Evolutionary conservation across 2,797 vertebrate genomes (phyloP), one percentile per base, ranked within the genome.

Genomic region (Muraenolepis orangiensis): DNA sequence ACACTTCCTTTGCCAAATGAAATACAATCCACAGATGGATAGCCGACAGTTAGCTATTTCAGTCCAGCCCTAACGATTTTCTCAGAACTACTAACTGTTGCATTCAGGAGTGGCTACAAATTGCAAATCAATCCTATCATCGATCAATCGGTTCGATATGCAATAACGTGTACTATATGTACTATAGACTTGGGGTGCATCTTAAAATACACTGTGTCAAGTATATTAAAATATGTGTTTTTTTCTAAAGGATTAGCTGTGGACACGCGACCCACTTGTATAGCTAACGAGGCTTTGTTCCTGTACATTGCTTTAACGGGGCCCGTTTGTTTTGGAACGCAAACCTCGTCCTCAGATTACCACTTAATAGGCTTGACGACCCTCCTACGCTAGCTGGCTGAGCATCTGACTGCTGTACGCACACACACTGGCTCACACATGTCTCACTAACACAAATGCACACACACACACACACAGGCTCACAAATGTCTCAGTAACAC

Each of bases 281-380:
- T 61, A 2, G 8, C 23, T 23, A 61, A 3, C 8, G 10, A 26
- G 6, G 57, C 57, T 64, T 64, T 64, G 23, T 64, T 64, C 23
- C 2, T 26, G 23, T 64, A 64, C 57, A 26, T 12, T 11, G 57
- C 23, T 64, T 64, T 26, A 64, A 64, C 57, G 12, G 57, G 26
- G 23, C n/a, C 57, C 16, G 51, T 57, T 57, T 57, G 51, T 57
- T 57, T 57, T 57, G 51, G 51, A n/a, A 57, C 7, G 42, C 20
- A 4, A 18, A 18, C 42, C 42, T 51, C 18, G 6, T 57, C 51
- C 20, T n/a, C 20, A 1, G 51, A 57, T 57, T 71, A 78, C n/a
- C 76, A 76, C 75, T 71, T 73, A 70, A 76, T 76, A 67, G 66
- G 12, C 26, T 30, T 57, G 51, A 57, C 51, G 51, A 57, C 51